Conservation (phyloP, 2,113 vertebrate species). For the Aleadryas rufinucha region DNA sequence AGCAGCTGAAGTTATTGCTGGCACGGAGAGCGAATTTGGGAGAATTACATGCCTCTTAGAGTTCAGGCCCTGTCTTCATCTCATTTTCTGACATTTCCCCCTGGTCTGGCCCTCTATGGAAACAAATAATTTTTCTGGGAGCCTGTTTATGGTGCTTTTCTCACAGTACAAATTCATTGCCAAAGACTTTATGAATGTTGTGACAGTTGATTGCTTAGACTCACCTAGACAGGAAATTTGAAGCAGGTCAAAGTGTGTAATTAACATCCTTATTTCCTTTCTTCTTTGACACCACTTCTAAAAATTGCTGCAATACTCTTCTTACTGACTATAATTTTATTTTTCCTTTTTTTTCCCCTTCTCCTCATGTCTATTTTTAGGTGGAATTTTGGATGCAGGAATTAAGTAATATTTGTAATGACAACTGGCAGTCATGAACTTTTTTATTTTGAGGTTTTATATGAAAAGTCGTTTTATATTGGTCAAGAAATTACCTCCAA, state of each 20-base stretch:
- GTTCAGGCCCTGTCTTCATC: not conserved
- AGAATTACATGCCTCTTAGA: not conserved
- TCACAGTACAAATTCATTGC: not conserved
- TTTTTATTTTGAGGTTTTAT: not conserved
- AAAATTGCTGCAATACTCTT: not conserved
- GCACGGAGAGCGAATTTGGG: not conserved
- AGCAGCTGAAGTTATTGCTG: not conserved
- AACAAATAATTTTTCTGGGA: not conserved
- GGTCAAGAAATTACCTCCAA: not conserved
- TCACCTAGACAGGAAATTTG: not conserved
- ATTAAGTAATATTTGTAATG: not conserved
- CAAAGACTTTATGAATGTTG: not conserved
- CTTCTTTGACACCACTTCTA: not conserved
- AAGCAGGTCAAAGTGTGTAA: not conserved
- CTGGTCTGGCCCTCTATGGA: not conserved
- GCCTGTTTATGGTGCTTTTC: not conserved
- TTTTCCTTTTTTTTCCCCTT: not conserved
- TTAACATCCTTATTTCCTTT: not conserved
- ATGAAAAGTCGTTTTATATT: not conserved
- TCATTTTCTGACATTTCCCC: not conserved
- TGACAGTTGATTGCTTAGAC: not conserved
- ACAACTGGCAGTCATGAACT: not conserved
- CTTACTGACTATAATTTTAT: not conserved
- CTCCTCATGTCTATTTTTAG: not conserved
- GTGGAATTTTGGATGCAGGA: not conserved